phyloP scores from a whole-genome alignment of 2,797 vertebrate genomes.

The Sparidentex hasta region DNA sequence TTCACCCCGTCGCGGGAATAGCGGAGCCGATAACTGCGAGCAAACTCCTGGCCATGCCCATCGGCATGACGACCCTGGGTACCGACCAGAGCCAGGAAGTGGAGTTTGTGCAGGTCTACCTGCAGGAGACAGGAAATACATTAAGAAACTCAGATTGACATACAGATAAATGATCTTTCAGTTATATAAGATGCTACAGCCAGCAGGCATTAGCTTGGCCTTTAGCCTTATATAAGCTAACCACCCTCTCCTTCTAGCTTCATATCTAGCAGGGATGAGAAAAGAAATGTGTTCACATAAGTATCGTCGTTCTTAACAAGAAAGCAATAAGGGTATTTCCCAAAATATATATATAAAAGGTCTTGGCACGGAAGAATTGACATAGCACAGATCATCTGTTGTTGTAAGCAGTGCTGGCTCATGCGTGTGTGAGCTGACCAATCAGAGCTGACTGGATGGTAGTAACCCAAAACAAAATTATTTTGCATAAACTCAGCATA shows the following conservation, averaged over 20 bases:
- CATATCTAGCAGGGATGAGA: neutral
- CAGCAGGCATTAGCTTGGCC: too few species aligned
- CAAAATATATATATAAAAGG: neutral
- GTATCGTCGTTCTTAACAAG: neutral
- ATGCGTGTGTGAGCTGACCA: too few species aligned
- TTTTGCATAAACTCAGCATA: too few species aligned
- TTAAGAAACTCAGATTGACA: neutral
- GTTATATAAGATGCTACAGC: neutral
- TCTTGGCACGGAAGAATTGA: too few species aligned
- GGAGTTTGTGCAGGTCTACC: conserved; percentile 90
- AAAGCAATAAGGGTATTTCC: neutral
- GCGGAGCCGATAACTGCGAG: conserved; percentile 89
- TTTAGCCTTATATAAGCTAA: conserved; percentile 1
- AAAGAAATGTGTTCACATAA: too few species aligned
- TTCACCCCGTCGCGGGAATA: conserved; percentile 92
- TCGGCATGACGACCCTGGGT: conserved; percentile 95
- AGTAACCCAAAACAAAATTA: too few species aligned
- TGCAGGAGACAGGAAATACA: conserved; percentile 71
- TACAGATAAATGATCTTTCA: neutral
- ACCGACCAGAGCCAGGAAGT: conserved; percentile 93
- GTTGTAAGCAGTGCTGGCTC: too few species aligned
- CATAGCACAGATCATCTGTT: too few species aligned
- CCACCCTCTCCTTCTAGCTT: neutral
- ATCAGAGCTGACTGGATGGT: too few species aligned
- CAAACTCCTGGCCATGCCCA: conserved; percentile 93